Percentiles rank a stretch among this genome's conserved stretches.
Evolutionary conservation across 1,140 invertebrate genomes (phyloP).

Genomic region (Pristionchus pacificus): DNA sequence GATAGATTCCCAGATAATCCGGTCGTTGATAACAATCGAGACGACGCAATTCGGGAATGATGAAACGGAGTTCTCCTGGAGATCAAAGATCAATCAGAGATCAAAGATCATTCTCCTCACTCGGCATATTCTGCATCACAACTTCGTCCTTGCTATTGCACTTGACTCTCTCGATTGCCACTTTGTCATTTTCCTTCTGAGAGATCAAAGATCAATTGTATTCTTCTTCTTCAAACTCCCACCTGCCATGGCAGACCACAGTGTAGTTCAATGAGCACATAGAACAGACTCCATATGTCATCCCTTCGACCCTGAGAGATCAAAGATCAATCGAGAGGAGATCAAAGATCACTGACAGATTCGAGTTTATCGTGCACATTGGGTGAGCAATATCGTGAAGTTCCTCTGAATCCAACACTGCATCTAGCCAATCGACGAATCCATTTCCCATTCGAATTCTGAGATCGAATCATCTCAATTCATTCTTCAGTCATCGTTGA

Average conservation of each 20-base stretch:
- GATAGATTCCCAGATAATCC: slow-evolving; percentile 14
- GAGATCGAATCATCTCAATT: not conserved
- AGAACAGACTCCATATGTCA: slow-evolving; percentile 27
- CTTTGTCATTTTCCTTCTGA: not conserved
- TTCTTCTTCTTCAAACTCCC: not conserved
- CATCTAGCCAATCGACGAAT: slow-evolving; percentile 37
- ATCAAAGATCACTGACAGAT: slow-evolving; percentile 41
- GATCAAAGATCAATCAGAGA: not conserved
- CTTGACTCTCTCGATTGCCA: slow-evolving; percentile 34
- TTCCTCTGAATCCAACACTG: slow-evolving; percentile 44
- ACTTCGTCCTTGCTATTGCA: slow-evolving; percentile 27
- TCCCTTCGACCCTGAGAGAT: slow-evolving; percentile 11
- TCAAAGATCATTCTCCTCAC: not conserved
- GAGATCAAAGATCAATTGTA: not conserved
- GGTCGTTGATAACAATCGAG: slow-evolving; percentile 28
- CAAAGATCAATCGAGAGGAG: slow-evolving; percentile 22
- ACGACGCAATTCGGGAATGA: slow-evolving; percentile 5
- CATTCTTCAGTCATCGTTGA: not conserved
- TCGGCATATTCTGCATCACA: slow-evolving; percentile 36
- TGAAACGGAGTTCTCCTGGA: not conserved
- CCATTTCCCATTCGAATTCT: slow-evolving; percentile 23
- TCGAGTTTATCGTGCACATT: slow-evolving; percentile 39
- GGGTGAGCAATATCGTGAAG: slow-evolving; percentile 41
- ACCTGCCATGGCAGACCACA: slow-evolving; percentile 46
- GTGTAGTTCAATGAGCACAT: slow-evolving; percentile 47